Conservation (phyloP, 2,113 vertebrate species). For the Colistium nudipinnis region DNA sequence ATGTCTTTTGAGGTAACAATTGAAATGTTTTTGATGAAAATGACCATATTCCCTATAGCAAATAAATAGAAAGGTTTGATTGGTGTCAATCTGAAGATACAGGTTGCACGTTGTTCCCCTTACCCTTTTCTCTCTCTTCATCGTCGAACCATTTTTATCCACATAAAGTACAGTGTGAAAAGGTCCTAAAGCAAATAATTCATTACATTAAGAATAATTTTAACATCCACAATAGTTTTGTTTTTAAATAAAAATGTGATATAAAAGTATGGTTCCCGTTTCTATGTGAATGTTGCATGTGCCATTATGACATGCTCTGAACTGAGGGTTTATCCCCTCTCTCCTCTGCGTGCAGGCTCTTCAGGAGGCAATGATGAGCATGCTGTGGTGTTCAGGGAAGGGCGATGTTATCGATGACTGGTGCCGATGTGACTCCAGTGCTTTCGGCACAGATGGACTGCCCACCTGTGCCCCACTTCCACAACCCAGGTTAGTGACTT, state of each 20-base stretch:
- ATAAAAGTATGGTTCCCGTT: background rate
- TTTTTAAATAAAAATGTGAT: too few species aligned
- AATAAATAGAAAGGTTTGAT: too few species aligned
- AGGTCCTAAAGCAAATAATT: too few species aligned
- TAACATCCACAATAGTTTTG: too few species aligned
- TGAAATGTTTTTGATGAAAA: too few species aligned
- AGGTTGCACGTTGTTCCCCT: background rate
- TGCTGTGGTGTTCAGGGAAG: conserved; percentile 95
- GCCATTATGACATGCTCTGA: background rate
- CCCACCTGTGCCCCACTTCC: conserved; percentile 95
- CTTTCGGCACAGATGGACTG: conserved; percentile 92
- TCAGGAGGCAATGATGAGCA: conserved; percentile 98
- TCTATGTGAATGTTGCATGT: background rate
- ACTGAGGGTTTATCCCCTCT: background rate
- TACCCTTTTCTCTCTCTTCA: background rate
- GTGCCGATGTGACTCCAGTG: conserved; percentile 96
- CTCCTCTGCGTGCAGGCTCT: conserved; percentile 82
- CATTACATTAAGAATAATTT: too few species aligned
- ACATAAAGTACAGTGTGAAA: too few species aligned
- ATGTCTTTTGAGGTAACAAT: too few species aligned
- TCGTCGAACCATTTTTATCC: background rate
- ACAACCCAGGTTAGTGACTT: conserved; percentile 86
- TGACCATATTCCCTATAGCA: too few species aligned
- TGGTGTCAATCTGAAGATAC: too few species aligned
- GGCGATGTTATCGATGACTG: conserved; percentile 98